Percentiles rank a stretch among this genome's conserved stretches.
Conservation (phyloP, 1,140 invertebrate genomes). For the Papilio polyxenes region DNA sequence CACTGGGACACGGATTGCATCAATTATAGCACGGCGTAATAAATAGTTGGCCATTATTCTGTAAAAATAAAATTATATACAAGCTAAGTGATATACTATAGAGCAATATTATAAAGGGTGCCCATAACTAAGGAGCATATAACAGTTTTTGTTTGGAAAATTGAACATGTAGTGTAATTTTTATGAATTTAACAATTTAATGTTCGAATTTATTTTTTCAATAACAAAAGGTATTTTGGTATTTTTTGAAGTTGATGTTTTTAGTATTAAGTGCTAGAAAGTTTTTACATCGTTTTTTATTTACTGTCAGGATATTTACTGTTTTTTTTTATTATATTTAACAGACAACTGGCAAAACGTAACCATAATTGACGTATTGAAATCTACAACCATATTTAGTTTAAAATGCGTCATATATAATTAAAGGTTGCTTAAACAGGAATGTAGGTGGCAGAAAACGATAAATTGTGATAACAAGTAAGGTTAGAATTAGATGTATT, state of each 20-base stretch:
- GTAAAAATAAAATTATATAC: conserved; percentile 37
- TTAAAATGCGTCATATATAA: background rate
- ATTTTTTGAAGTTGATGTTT: no score
- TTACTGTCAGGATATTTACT: background rate
- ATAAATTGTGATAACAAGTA: conserved; percentile 37
- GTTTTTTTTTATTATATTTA: background rate
- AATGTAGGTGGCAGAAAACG: background rate
- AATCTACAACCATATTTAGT: background rate
- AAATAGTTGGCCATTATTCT: conserved; percentile 70
- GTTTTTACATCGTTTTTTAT: background rate
- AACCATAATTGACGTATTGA: background rate
- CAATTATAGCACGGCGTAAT: conserved; percentile 70
- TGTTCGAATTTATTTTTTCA: no score
- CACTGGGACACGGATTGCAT: conserved; percentile 71
- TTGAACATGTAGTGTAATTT: no score
- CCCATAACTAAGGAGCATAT: background rate
- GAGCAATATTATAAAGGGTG: background rate
- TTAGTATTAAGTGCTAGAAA: no score
- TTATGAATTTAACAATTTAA: no score
- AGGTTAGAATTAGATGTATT: conserved; percentile 48
- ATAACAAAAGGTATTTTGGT: no score
- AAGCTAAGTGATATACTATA: background rate
- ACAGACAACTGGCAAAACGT: background rate
- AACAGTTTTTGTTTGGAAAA: no score
- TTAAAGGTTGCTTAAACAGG: background rate